A percentile compares a stretch with the other conserved stretches of the same genome.
These are phyloP conservation scores for Acleris emargana DNA, from an alignment of 2,888 invertebrate species.

Conservation along the genomic window DNA sequence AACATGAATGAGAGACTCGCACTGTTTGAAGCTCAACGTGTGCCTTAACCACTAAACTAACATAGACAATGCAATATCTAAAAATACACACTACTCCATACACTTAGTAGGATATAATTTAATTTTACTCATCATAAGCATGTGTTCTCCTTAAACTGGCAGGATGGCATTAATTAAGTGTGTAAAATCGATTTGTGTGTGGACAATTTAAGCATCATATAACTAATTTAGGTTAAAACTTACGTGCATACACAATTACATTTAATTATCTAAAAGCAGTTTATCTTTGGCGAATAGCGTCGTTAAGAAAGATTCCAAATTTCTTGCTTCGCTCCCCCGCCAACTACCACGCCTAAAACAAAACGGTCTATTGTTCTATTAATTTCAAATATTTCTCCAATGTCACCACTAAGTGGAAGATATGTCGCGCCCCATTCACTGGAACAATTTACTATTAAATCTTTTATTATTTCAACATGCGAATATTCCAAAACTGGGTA, in stretches of 20 bases:
- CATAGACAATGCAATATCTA: conserved; percentile 82
- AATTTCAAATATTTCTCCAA: conserved; percentile 60
- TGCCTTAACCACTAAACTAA: conserved; percentile 79
- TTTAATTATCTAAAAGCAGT: conserved; percentile 78
- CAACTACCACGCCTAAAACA: conserved; percentile 42
- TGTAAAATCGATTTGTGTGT: conserved; percentile 80
- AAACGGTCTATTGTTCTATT: conserved; percentile 54
- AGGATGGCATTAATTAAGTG: conserved; percentile 76
- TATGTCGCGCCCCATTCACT: conserved; percentile 65
- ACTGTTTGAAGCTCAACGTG: conserved; percentile 80
- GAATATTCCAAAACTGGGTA: conserved; percentile 66
- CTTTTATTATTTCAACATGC: conserved; percentile 73
- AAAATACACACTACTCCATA: conserved; percentile 81
- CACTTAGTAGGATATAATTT: conserved; percentile 78
- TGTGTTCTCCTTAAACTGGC: conserved; percentile 77
- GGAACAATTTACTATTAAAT: conserved; percentile 80
- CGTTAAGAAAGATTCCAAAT: conserved; percentile 82
- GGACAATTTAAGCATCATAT: conserved; percentile 80
- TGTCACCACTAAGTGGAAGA: conserved; percentile 79
- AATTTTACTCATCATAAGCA: conserved; percentile 81
- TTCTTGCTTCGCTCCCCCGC: conserved; percentile 46
- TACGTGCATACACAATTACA: conserved; percentile 78
- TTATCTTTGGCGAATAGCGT: conserved; percentile 77
- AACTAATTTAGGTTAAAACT: conserved; percentile 73
- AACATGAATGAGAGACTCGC: conserved; percentile 76